phyloP scores from a whole-genome alignment of 2,888 invertebrate genomes.

The Hofmannophila pseudospretella region DNA sequence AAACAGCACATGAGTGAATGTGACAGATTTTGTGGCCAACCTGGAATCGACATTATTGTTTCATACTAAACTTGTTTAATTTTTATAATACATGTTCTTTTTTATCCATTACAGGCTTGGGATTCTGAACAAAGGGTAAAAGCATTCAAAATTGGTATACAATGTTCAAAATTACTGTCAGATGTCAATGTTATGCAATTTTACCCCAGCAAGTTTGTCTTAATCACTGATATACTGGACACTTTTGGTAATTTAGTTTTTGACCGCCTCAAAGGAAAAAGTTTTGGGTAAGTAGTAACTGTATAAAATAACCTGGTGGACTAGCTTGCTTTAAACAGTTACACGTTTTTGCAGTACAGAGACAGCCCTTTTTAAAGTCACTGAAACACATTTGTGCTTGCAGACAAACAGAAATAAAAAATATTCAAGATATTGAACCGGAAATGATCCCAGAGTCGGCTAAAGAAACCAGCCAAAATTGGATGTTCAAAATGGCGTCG shows the following conservation, averaged over 20 bases:
- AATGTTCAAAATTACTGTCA: constrained; percentile 95
- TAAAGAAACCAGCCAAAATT: constrained; percentile 97
- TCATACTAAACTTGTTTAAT: no score
- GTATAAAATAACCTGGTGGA: not conserved
- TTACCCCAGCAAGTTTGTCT: constrained; percentile 98
- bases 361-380: no score
- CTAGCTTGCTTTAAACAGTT: no score
- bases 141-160: constrained; percentile 97
- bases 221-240: constrained; percentile 97
- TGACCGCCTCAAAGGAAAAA: constrained; percentile 87
- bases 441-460: constrained; percentile 90
- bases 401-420: constrained; percentile 31
- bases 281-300: constrained; percentile 49
- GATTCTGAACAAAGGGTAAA: constrained; percentile 95
- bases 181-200: constrained; percentile 95
- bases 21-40: no score
- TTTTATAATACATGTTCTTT: no score
- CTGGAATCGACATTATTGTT: no score
- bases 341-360: no score
- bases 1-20: no score
- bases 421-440: constrained; percentile 79
- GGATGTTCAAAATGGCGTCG: constrained; percentile 99
- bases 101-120: constrained; percentile 94
- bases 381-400: constrained; percentile 9
- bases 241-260: constrained; percentile 95